Conservation (phyloP, 2,113 vertebrate genomes). For the Lagenorhynchus albirostris region DNA sequence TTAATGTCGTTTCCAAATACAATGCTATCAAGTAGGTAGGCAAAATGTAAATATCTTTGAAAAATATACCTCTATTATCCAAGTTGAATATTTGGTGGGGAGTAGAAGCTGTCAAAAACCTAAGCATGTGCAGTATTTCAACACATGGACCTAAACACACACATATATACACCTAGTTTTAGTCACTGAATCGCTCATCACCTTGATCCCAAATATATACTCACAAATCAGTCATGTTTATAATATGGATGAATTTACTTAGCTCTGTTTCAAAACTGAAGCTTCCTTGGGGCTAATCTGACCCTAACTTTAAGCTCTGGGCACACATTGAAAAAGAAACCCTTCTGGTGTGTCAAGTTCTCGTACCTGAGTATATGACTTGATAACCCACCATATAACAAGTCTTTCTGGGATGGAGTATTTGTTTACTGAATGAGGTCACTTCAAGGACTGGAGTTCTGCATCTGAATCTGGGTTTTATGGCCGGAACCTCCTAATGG, state of each 20-base stretch:
- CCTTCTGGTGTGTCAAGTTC: background rate
- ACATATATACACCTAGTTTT: background rate
- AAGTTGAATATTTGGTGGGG: background rate
- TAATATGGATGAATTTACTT: background rate
- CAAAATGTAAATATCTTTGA: background rate
- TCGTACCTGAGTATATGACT: background rate
- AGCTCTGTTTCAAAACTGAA: conserved; percentile 12
- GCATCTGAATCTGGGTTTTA: background rate
- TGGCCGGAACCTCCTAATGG: background rate
- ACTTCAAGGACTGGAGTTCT: background rate
- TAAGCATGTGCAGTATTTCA: background rate
- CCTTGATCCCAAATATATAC: background rate
- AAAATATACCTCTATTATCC: background rate
- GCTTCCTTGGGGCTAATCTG: background rate
- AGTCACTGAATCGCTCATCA: background rate
- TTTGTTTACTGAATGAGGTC: background rate
- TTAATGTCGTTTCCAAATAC: background rate
- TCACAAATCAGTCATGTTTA: background rate
- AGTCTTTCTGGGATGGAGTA: background rate
- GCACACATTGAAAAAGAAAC: background rate
- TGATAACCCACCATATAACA: background rate
- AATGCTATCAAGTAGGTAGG: background rate
- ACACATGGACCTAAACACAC: background rate
- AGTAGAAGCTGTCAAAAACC: background rate
- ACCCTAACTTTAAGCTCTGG: background rate